These are phyloP conservation scores for Conchocele bisecta DNA, from an alignment of 2,888 invertebrate genomes.

Conservation along the genomic window DNA sequence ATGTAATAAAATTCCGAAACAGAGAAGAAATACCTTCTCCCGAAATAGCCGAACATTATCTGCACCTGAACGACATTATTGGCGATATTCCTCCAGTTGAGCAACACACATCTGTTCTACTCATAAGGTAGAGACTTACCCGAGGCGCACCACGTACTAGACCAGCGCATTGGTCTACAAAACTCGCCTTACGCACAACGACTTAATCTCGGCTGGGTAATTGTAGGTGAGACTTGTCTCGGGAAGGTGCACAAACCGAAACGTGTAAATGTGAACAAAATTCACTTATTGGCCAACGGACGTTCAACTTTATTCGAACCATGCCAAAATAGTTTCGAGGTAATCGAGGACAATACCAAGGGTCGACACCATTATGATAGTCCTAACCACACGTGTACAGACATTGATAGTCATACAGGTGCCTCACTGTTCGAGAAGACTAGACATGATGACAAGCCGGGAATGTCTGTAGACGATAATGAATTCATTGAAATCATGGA, in stretches of 20 bases:
- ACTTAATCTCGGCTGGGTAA: slow-evolving; percentile 14
- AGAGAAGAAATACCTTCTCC: slow-evolving; percentile 39
- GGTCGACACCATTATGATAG: too few species aligned
- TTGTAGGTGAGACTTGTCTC: slow-evolving; percentile 39
- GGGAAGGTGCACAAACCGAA: slow-evolving; percentile 29
- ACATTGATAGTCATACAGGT: background rate
- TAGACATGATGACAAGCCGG: slow-evolving; percentile 15
- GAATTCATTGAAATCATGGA: slow-evolving; percentile 34
- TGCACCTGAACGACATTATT: slow-evolving; percentile 11
- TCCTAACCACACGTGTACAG: too few species aligned
- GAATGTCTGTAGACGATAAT: slow-evolving; percentile 23
- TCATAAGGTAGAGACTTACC: slow-evolving; percentile 17
- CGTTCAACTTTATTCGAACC: background rate
- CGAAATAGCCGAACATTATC: slow-evolving; percentile 7
- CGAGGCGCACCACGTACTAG: slow-evolving; percentile 30
- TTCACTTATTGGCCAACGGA: background rate
- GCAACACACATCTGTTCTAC: background rate
- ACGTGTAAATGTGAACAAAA: slow-evolving; percentile 18
- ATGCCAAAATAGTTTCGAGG: slow-evolving; percentile 6
- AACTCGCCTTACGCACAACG: slow-evolving; percentile 16
- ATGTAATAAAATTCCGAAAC: slow-evolving; percentile 30
- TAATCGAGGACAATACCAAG: too few species aligned
- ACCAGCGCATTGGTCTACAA: slow-evolving; percentile 26
- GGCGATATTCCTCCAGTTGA: background rate
- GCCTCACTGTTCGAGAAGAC: slow-evolving; percentile 18